Evolutionary conservation across 2,797 vertebrate genomes (phyloP).

Genomic region (Sparus aurata): DNA sequence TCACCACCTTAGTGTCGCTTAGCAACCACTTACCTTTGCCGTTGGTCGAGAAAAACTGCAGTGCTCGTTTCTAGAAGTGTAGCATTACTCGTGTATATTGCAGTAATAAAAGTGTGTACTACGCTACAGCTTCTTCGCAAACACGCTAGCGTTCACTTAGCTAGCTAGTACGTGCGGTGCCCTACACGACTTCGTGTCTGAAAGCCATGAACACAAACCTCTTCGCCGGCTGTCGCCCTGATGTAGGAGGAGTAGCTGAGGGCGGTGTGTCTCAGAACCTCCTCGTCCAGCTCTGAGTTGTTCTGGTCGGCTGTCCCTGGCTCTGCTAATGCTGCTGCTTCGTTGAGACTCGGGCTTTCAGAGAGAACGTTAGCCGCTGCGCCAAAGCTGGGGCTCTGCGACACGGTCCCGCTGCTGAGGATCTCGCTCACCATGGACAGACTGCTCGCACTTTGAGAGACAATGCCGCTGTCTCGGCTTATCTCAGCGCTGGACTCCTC

Average conservation of each 20-base stretch:
- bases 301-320: slow-evolving; percentile 52
- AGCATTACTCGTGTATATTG: neutral
- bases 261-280: slow-evolving; percentile 78
- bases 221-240: slow-evolving; percentile 83
- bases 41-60: neutral
- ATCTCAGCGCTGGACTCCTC: slow-evolving; percentile 82
- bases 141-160: slow-evolving; percentile 25
- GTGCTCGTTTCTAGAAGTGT: neutral
- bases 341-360: slow-evolving; percentile 74
- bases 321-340: slow-evolving; percentile 57
- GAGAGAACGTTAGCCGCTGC: slow-evolving; percentile 79
- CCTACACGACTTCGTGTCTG: neutral
- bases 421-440: slow-evolving; percentile 89
- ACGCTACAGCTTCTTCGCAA: neutral
- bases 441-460: slow-evolving; percentile 94
- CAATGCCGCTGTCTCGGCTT: slow-evolving; percentile 93
- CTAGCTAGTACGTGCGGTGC: neutral
- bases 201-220: slow-evolving; percentile 78
- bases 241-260: slow-evolving; percentile 88
- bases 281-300: slow-evolving; percentile 78
- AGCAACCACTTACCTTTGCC: slow-evolving; percentile 5
- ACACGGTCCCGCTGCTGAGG: slow-evolving; percentile 89
- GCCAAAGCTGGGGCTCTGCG: slow-evolving; percentile 93
- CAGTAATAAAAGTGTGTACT: neutral
- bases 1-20: neutral